phyloP scores from a whole-genome alignment of 2,113 vertebrate genomes.

The Anarrhichthys ocellatus region DNA sequence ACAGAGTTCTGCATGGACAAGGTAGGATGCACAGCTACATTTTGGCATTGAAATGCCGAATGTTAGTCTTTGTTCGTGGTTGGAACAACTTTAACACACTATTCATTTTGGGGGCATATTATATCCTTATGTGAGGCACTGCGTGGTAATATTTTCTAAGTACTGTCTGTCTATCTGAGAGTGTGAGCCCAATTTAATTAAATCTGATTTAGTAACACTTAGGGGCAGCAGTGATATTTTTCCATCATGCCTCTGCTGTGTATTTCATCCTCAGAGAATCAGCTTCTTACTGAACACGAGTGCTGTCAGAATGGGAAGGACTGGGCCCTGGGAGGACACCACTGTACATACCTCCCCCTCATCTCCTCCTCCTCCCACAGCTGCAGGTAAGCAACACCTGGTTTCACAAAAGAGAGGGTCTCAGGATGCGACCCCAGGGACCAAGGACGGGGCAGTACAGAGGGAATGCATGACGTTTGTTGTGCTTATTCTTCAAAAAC shows the following conservation, averaged over 20 bases:
- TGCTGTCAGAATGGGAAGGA: constrained; percentile 87
- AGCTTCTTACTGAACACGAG: constrained; percentile 70
- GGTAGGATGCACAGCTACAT: constrained; percentile 39
- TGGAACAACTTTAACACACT: not conserved
- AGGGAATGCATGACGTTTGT: not conserved
- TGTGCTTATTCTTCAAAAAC: not conserved
- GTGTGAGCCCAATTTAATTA: not conserved
- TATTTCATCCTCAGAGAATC: constrained; percentile 33
- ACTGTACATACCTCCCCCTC: constrained; percentile 80
- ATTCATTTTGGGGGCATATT: not conserved
- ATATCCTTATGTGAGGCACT: not conserved
- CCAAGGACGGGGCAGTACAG: not conserved
- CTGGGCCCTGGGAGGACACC: constrained; percentile 76
- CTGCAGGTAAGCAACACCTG: constrained; percentile 86
- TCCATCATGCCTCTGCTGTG: not conserved
- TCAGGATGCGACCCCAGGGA: not conserved
- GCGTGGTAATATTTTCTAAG: not conserved
- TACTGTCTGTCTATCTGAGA: not conserved
- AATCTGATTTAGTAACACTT: constrained; percentile 9
- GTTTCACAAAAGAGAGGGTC: not conserved
- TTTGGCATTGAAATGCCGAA: too few species aligned
- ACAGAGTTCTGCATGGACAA: constrained; percentile 44
- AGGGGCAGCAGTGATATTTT: not conserved
- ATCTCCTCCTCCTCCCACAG: constrained; percentile 64
- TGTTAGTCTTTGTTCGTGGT: not conserved